These are phyloP conservation scores for Ophioderma brevispina DNA, from an alignment of 35 echinoderm and acorn worm genomes.

Conservation along the genomic window DNA sequence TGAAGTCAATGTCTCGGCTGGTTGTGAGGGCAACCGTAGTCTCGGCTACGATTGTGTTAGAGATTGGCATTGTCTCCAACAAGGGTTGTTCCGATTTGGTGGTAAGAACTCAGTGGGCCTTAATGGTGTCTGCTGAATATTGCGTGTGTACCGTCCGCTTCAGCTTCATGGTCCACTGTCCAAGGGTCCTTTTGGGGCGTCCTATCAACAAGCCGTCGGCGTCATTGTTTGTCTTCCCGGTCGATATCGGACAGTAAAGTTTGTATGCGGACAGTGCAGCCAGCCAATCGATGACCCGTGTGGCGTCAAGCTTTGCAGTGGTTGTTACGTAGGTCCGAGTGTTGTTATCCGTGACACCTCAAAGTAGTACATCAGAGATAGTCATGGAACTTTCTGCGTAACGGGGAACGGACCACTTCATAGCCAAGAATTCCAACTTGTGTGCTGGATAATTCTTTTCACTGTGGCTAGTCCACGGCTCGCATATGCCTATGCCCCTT, in stretches of 20 bases:
- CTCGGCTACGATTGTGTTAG: too few species aligned
- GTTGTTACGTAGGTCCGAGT: background rate
- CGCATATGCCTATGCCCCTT: conserved; percentile 54
- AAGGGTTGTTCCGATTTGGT: too few species aligned
- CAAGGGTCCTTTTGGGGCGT: background rate
- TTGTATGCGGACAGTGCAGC: background rate
- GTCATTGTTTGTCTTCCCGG: background rate
- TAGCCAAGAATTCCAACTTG: conserved; percentile 69
- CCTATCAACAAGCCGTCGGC: too few species aligned
- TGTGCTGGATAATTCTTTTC: conserved; percentile 66
- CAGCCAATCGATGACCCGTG: background rate
- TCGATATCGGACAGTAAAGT: background rate
- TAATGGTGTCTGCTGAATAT: too few species aligned
- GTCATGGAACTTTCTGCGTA: conserved; percentile 67
- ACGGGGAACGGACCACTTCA: conserved; percentile 82
- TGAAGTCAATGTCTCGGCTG: too few species aligned
- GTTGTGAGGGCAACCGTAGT: too few species aligned
- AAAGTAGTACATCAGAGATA: conserved; percentile 44
- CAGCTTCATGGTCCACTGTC: background rate
- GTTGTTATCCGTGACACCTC: too few species aligned
- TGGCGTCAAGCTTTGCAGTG: background rate
- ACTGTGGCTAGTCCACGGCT: conserved; percentile 45
- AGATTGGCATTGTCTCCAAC: too few species aligned
- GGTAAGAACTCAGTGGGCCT: too few species aligned
- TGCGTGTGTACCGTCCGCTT: too few species aligned